phyloP scores from a whole-genome alignment of 1,140 invertebrate genomes.

The Aricia agestis region DNA sequence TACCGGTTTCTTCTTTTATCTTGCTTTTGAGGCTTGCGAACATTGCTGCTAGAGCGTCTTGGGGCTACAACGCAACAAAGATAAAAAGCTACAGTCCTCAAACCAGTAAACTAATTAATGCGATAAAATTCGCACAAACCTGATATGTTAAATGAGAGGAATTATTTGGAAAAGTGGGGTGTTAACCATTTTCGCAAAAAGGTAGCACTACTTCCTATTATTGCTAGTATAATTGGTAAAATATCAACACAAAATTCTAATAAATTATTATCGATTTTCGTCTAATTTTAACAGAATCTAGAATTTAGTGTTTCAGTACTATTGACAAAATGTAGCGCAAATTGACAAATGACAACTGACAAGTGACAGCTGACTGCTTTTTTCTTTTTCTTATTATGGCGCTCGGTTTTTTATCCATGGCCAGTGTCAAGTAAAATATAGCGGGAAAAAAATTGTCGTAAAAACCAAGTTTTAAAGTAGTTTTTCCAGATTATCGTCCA shows the following conservation, averaged over 20 bases:
- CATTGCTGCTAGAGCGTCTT: conserved; percentile 39
- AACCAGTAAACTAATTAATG: conserved; percentile 4
- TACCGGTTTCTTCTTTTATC: conserved; percentile 71
- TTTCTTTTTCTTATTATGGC: no score
- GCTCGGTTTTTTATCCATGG: no score
- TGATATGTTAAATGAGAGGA: conserved; percentile 12
- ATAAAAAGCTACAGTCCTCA: background rate
- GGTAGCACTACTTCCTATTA: background rate
- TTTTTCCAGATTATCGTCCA: no score
- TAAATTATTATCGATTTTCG: background rate
- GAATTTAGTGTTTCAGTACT: background rate
- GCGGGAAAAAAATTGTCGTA: no score
- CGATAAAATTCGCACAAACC: conserved; percentile 9
- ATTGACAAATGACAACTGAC: background rate
- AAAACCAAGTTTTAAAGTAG: no score
- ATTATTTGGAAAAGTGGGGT: background rate
- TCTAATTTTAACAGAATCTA: background rate
- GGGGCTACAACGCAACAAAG: conserved; percentile 27
- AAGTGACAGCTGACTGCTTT: no score
- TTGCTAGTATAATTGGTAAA: background rate
- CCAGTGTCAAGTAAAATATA: no score
- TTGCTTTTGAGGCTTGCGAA: conserved; percentile 71
- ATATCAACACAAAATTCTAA: background rate
- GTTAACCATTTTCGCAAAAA: background rate
- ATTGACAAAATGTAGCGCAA: background rate